A percentile compares a stretch with the other conserved stretches of the same genome.
Conservation (phyloP, 1,140 invertebrate genomes). For the Scaptomyza montana region DNA sequence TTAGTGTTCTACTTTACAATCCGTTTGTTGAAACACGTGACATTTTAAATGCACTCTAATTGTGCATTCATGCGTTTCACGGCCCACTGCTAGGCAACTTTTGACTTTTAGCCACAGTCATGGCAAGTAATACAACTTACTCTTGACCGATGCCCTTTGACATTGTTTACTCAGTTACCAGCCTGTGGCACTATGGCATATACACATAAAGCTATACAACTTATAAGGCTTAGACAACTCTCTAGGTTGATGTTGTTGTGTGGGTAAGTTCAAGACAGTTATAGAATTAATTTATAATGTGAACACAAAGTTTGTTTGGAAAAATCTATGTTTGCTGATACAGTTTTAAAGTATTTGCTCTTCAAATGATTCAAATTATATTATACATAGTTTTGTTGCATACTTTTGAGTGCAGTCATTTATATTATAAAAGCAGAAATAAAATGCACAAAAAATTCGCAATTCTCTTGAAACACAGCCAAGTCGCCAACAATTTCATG, state of each 20-base stretch:
- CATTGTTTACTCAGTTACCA: not conserved
- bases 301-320: no score
- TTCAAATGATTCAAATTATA: not conserved
- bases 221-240: no score
- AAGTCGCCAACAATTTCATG: not conserved
- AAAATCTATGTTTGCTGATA: no score
- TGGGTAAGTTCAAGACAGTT: not conserved
- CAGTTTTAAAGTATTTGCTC: no score
- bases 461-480: not conserved
- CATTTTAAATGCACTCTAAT: conserved; percentile 68
- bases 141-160: not conserved
- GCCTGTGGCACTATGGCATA: not conserved
- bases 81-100: not conserved
- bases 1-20: conserved; percentile 46
- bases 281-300: no score
- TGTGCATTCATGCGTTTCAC: conserved; percentile 64
- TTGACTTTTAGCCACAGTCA: conserved; percentile 6
- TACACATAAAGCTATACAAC: not conserved
- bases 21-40: conserved; percentile 67
- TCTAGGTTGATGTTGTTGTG: not conserved
- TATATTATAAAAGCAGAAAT: no score
- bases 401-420: not conserved
- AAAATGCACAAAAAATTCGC: not conserved
- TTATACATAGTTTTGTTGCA: not conserved
- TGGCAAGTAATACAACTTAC: not conserved